phyloP scores from a whole-genome alignment of 1,140 invertebrate species.

The Bilobella aurantiaca region DNA sequence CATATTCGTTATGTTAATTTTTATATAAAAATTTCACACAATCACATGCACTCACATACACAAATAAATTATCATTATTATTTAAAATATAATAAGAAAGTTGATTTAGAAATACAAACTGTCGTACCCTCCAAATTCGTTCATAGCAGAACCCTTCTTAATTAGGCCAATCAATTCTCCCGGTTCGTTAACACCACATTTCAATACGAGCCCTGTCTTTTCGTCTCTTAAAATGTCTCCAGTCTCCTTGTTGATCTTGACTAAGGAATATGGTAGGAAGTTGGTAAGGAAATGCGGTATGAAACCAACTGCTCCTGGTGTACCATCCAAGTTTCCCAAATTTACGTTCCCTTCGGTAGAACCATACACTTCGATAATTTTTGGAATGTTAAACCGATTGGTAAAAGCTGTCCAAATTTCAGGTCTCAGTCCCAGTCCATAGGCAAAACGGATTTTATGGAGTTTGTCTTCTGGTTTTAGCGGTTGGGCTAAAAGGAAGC shows the following conservation, averaged over 20 bases:
- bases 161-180: no score
- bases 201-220: no score
- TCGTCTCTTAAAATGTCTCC: no score
- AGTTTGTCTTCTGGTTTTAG: not conserved
- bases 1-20: constrained; percentile 38
- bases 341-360: constrained; percentile 54
- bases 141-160: no score
- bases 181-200: no score
- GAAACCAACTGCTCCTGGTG: constrained; percentile 39
- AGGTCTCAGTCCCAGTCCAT: constrained; percentile 38
- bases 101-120: no score
- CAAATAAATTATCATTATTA: no score
- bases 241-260: no score
- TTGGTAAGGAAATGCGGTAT: not conserved
- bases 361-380: constrained; percentile 52
- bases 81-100: no score
- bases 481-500: constrained; percentile 1
- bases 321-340: constrained; percentile 54
- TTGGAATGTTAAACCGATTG: constrained; percentile 45
- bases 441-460: constrained; percentile 56
- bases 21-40: no score
- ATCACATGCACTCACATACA: no score
- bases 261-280: not conserved
- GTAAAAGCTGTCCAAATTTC: constrained; percentile 37
- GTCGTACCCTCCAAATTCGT: no score